These are phyloP conservation scores for Penaeus chinensis DNA, from an alignment of 1,140 invertebrate genomes.

Conservation along the genomic window DNA sequence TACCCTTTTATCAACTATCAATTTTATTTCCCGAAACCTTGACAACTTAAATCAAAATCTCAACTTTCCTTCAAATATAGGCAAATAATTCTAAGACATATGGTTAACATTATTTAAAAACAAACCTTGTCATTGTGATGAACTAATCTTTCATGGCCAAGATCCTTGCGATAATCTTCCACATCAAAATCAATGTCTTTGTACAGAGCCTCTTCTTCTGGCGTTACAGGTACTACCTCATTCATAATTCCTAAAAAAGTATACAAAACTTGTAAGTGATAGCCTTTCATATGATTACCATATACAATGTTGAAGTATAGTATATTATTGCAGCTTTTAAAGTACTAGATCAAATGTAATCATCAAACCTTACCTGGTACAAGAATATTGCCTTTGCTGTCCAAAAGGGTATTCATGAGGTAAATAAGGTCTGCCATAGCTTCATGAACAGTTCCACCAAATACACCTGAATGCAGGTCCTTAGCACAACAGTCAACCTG, in stretches of 20 bases:
- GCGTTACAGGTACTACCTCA: conserved; percentile 77
- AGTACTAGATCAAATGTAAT: not conserved
- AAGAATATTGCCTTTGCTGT: conserved; percentile 85
- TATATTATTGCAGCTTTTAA: not conserved
- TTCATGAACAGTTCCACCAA: conserved; percentile 90
- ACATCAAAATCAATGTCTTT: conserved; percentile 91
- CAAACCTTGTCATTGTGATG: conserved; percentile 81
- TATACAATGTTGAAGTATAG: no score
- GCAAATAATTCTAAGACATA: no score
- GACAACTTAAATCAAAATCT: not conserved
- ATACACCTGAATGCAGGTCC: conserved; percentile 96
- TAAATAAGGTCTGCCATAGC: conserved; percentile 90
- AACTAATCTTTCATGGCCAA: conserved; percentile 79
- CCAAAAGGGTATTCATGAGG: conserved; percentile 84
- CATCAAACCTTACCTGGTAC: conserved; percentile 81
- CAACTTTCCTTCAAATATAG: not conserved
- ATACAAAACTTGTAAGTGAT: not conserved
- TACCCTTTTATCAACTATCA: not conserved
- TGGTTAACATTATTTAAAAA: no score
- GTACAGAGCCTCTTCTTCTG: conserved; percentile 84
- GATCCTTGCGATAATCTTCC: conserved; percentile 79
- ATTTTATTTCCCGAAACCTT: not conserved
- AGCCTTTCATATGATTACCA: not conserved
- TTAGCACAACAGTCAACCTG: conserved; percentile 84
- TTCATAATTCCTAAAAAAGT: conserved; percentile 58